phyloP scores from a whole-genome alignment of 2,797 vertebrate genomes.

The Pseudomugil tenellus region DNA sequence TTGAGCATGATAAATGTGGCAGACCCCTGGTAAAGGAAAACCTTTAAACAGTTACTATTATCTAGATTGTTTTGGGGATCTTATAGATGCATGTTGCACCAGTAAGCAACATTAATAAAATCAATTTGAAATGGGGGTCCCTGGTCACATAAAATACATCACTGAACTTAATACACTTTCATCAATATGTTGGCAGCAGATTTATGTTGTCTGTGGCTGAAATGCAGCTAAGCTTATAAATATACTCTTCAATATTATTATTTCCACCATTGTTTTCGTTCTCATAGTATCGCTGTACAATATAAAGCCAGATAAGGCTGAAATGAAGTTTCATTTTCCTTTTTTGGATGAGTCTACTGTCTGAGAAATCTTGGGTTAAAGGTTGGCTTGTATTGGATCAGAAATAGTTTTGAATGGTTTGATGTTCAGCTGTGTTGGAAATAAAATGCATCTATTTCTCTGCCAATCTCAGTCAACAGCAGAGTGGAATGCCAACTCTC shows the following conservation, averaged over 20 bases:
- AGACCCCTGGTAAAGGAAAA: neutral
- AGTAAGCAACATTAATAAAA: neutral
- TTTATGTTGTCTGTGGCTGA: neutral
- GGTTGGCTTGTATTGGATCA: slow-evolving; percentile 11
- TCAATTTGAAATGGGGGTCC: neutral
- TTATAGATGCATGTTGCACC: neutral
- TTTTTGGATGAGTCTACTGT: slow-evolving; percentile 9
- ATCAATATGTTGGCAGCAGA: neutral
- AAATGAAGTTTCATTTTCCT: slow-evolving; percentile 3
- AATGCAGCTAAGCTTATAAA: neutral
- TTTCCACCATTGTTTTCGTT: slow-evolving; percentile 3
- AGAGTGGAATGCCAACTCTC: slow-evolving; percentile 13
- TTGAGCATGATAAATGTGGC: neutral
- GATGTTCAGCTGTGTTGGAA: slow-evolving; percentile 13
- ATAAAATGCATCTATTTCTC: slow-evolving; percentile 4
- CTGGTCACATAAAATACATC: neutral
- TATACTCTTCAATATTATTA: neutral
- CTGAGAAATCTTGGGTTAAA: slow-evolving; percentile 9
- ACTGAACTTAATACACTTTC: neutral
- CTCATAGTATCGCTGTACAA: neutral
- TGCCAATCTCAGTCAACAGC: slow-evolving; percentile 21
- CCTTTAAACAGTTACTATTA: neutral
- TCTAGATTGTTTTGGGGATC: neutral
- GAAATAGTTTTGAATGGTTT: slow-evolving; percentile 14
- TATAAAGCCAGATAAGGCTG: neutral